Base-by-base conservation (phyloP, 2,113 vertebrate genomes). In the Pomatostomus ruficeps region DNA sequence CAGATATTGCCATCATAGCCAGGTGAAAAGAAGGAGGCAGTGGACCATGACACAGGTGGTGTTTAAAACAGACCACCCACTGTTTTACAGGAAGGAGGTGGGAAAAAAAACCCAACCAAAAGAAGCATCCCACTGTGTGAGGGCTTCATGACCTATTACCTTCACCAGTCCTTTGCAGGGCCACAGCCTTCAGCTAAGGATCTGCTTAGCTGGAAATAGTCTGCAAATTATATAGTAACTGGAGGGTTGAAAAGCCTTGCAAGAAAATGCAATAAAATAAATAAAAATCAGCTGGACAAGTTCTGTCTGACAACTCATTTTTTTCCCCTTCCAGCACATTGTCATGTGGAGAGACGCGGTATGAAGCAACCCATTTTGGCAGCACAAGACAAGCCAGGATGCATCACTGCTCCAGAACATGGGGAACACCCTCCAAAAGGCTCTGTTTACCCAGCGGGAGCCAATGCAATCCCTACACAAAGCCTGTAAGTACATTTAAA, bases 401-500 rank as follows among this genome's bases (percentile, higher is more conserved):
- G 11, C 11, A 36, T 82, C 85, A 49, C 59, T 7, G 10, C 2
- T 14, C 36, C 36, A 33, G 77, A 9, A 36, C 59, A 22, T 1
- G 2, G n/a, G 58, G 43, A 96, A 83, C 67, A 79, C 45, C 82
- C 90, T 85, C 36, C 22, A 6, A 51, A 57, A 57, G 28, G 49
- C 52, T 81, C 66, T 76, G 84, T 68, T 85, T 87, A 85, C 61
- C 33, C 77, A 89, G 71, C 0, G 0, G 35, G 24, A 92, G 78
- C 43, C 58, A 54, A 11, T 12, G 78, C 85, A 66, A 89, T 58
- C 61, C 54, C 59, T 58, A 61, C 78, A 72, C 62, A 95, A 90
- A 90, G 80, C 61, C 75, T 78, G 13, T 45, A 84, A 85, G 65
- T 45, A 84, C 70, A 66, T 86, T 91, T 80, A 82, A 82, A 35